Base-by-base conservation (phyloP, 2,113 vertebrate genomes). In the Etheostoma cragini region DNA sequence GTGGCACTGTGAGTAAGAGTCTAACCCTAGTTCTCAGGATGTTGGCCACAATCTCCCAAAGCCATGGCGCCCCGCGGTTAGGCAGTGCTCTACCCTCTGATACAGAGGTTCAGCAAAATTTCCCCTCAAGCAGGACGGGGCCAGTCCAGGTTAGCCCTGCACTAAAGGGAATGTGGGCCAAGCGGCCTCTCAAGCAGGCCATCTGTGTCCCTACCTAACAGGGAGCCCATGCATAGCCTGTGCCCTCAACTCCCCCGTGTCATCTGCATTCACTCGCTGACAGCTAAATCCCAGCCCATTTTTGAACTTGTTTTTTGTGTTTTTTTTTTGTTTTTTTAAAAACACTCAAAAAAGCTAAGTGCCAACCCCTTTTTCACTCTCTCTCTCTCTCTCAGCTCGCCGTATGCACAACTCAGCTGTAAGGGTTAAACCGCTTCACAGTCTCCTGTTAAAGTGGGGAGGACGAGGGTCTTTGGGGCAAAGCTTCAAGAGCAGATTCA, bases 41-140 rank as follows among this genome's bases (percentile, higher is more conserved):
- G 82, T 84, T 87, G 92, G 82, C 90, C 89, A 84, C 85, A 26
- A 53, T 86, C 83, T 91, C 83, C 93, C 82, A 85, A 87, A 87
- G 87, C 88, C 80, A 81, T 82, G 86, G 88, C 92, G 89, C 87
- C 89, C 85, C 52, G 73, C 69, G 14, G 69, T 90, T 78, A 91
- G 91, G 92, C 83, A 88, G 82, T 86, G 92, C 94, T 91, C 92
- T 92, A 94, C 81, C 92, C 94, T 95, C 94, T 95, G 94, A 95
- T 95, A 94, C 93, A 95, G 95, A 95, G 95, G 93, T 92, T 94
- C 88, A 92, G 92, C 92, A 87, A 89, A 92, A 87, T 83, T 68
- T 89, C 86, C 92, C 89, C 87, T 89, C 85, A 77, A 74, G 88
- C 72, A 60, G 81, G 83, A 92, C 8, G 58, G 76, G 88, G 78